Conservation (phyloP, 92 coral and sea anemone species). For the Epizoanthus illoricatus region DNA sequence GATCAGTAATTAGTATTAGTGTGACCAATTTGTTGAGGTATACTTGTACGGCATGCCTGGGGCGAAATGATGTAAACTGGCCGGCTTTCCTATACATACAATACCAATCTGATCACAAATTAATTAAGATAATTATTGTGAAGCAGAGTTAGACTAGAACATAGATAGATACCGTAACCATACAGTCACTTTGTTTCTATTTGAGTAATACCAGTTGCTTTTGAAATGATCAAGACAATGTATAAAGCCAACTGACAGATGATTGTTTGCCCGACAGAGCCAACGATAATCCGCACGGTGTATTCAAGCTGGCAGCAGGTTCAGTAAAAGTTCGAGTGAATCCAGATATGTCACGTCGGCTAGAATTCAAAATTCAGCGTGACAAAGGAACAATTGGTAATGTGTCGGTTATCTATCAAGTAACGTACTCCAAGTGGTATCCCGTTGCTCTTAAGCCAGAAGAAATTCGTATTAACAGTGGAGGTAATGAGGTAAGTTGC, state of each 20-base stretch:
- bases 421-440: conserved; percentile 75
- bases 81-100: too few relatives aligned
- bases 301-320: conserved; percentile 70
- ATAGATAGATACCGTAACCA: too few relatives aligned
- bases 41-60: too few relatives aligned
- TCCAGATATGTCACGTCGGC: conserved; percentile 58
- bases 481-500: conserved; percentile 62
- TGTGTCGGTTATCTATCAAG: conserved; percentile 70
- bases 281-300: conserved; percentile 94
- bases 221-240: neutral
- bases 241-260: neutral
- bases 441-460: conserved; percentile 59
- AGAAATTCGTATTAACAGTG: conserved; percentile 55
- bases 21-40: too few relatives aligned
- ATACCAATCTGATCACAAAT: too few relatives aligned
- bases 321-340: conserved; percentile 63
- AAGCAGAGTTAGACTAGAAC: too few relatives aligned
- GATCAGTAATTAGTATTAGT: too few relatives aligned
- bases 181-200: too few relatives aligned
- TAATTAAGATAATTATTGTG: too few relatives aligned
- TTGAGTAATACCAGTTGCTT: too few relatives aligned
- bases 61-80: too few relatives aligned
- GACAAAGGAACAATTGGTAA: conserved; percentile 87
- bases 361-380: conserved; percentile 75
- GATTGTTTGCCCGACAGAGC: conserved; percentile 53